These are phyloP conservation scores for Acestrorhynchus altus DNA, from an alignment of 2,797 vertebrate species.

Conservation along the genomic window DNA sequence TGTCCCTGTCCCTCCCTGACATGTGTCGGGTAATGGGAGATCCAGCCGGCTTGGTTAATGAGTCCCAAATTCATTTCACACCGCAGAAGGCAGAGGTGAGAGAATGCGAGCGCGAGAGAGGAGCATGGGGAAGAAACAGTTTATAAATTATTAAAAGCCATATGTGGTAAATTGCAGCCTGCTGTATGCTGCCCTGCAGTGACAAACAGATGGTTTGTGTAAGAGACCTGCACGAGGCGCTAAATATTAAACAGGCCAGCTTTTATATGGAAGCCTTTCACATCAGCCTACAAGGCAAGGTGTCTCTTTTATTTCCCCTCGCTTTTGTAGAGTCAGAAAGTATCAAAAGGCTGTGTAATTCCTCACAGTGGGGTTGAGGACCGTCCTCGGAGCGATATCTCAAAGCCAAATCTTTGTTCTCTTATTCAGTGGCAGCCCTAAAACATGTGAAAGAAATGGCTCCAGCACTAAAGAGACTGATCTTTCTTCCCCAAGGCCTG, in stretches of 20 bases:
- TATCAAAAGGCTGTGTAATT: conserved; percentile 17
- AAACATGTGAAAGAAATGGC: conserved; percentile 7
- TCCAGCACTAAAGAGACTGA: neutral
- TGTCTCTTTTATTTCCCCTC: neutral
- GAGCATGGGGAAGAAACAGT: conserved; percentile 62
- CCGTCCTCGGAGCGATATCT: neutral
- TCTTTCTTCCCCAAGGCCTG: neutral
- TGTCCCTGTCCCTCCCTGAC: conserved; percentile 10
- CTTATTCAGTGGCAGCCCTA: neutral
- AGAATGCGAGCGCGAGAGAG: conserved; percentile 49
- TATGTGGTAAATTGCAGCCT: conserved; percentile 58
- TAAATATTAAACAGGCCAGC: conserved; percentile 48
- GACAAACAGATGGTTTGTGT: conserved; percentile 66
- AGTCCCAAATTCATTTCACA: conserved; percentile 65
- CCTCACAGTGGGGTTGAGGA: neutral
- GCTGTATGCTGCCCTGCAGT: conserved; percentile 62
- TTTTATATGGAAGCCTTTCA: conserved; percentile 60
- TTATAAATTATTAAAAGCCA: conserved; percentile 70
- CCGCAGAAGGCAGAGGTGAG: conserved; percentile 70
- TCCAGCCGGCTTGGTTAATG: conserved; percentile 69
- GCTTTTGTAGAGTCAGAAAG: conserved; percentile 20
- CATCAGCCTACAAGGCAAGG: conserved; percentile 57
- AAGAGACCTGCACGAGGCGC: conserved; percentile 45
- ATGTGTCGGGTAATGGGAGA: conserved; percentile 48
- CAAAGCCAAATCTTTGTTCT: neutral